Conservation (phyloP, 1,140 invertebrate genomes). For the Drosophila trapezifrons region DNA sequence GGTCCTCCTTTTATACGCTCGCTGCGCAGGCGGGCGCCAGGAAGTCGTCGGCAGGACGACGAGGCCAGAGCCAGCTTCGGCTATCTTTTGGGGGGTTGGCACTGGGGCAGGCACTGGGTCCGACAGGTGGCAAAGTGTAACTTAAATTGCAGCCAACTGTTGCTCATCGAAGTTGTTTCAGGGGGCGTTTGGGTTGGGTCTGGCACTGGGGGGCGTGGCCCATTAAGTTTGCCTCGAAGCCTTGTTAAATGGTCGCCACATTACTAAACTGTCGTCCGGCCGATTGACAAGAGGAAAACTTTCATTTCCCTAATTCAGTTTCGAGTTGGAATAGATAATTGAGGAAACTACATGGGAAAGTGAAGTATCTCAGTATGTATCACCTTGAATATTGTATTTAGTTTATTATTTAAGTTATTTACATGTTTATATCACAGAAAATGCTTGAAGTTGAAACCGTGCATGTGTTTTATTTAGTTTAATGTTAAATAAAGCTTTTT, state of each 20-base stretch:
- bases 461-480: background rate
- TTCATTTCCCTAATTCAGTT: conserved; percentile 42
- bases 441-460: no score
- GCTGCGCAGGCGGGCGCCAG: conserved; percentile 35
- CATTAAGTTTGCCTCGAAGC: conserved; percentile 35
- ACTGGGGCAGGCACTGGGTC: conserved; percentile 7
- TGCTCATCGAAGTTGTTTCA: conserved; percentile 67
- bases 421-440: background rate
- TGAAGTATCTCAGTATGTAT: background rate
- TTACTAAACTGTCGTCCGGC: conserved; percentile 20
- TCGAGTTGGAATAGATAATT: conserved; percentile 24
- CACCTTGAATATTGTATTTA: no score
- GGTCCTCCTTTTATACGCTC: conserved; percentile 66
- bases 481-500: background rate
- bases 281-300: conserved; percentile 34
- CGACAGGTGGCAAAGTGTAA: conserved; percentile 70
- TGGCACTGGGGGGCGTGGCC: conserved; percentile 11
- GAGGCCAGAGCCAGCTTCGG: conserved; percentile 37
- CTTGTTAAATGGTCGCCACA: conserved; percentile 36
- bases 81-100: conserved; percentile 10
- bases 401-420: no score
- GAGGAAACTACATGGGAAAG: background rate
- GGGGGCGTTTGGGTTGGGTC: background rate
- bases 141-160: conserved; percentile 81
- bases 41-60: conserved; percentile 34